These are phyloP conservation scores for Gryllus bimaculatus DNA, from an alignment of 1,140 invertebrate genomes.

Conservation along the genomic window DNA sequence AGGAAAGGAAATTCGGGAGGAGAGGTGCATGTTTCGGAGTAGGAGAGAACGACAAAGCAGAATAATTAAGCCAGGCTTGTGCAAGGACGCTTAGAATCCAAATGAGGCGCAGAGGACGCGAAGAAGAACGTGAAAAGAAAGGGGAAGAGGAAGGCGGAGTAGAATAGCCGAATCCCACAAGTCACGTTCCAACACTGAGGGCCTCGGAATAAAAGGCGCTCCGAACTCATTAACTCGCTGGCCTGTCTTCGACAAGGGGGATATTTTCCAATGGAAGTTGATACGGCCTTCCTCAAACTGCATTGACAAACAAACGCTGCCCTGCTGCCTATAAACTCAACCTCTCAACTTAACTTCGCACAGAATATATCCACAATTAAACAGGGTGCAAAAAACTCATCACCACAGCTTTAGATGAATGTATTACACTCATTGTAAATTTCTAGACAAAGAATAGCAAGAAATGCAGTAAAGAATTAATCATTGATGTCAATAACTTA, in stretches of 20 bases:
- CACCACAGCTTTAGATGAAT: too few relatives aligned
- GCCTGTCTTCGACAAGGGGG: not conserved
- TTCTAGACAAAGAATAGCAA: too few relatives aligned
- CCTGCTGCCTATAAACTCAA: too few relatives aligned
- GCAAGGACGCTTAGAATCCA: not conserved
- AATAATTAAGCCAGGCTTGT: not conserved
- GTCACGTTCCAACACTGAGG: not conserved
- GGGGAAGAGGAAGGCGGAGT: too few relatives aligned
- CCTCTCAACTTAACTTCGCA: too few relatives aligned
- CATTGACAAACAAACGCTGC: not conserved
- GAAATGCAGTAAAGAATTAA: too few relatives aligned
- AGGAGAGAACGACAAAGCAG: not conserved
- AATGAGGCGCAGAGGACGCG: not conserved
- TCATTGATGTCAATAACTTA: too few relatives aligned
- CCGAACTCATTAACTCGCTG: not conserved
- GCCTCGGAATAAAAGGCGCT: not conserved
- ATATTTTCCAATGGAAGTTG: not conserved
- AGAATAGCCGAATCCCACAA: not conserved
- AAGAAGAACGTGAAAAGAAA: not conserved
- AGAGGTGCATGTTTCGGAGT: too few relatives aligned
- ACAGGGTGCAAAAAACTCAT: too few relatives aligned
- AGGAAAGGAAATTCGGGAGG: too few relatives aligned
- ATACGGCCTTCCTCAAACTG: not conserved
- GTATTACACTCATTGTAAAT: too few relatives aligned
- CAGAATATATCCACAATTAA: too few relatives aligned